A percentile compares a stretch with the other conserved stretches of the same genome.
phyloP scores from a whole-genome alignment of 2,888 invertebrate genomes.

The Lysandra coridon region DNA sequence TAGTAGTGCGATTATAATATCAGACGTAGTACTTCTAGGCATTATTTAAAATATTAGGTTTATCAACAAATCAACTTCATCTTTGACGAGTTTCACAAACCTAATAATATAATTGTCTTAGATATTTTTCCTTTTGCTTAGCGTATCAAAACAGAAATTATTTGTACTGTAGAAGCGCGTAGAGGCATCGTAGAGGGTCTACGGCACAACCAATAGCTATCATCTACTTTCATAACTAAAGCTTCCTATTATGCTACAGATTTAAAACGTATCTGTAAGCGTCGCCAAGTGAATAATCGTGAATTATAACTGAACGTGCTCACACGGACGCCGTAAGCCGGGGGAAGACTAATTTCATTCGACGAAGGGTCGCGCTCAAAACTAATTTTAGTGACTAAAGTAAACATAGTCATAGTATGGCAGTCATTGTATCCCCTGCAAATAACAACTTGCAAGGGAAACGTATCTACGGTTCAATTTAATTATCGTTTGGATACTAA shows the following conservation, averaged over 20 bases:
- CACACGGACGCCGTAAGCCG: slow-evolving; percentile 38
- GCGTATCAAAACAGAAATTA: not conserved
- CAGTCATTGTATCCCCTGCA: slow-evolving; percentile 48
- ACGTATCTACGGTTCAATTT: slow-evolving; percentile 51
- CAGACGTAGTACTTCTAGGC: too few species aligned
- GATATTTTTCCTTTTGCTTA: too few species aligned
- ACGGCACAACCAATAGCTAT: not conserved
- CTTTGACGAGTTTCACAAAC: too few species aligned
- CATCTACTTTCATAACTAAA: not conserved
- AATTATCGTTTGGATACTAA: slow-evolving; percentile 49
- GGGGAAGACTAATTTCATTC: slow-evolving; percentile 61
- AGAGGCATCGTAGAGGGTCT: not conserved
- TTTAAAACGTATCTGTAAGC: not conserved
- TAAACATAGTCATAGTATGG: slow-evolving; percentile 57
- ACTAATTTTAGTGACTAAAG: slow-evolving; percentile 71
- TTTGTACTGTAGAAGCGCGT: not conserved
- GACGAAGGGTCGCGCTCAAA: slow-evolving; percentile 57
- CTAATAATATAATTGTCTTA: too few species aligned
- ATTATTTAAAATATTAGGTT: too few species aligned
- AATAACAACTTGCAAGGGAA: slow-evolving; percentile 46
- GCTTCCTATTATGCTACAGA: not conserved
- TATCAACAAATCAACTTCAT: too few species aligned
- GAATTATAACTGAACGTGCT: slow-evolving; percentile 36
- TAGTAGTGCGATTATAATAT: too few species aligned
- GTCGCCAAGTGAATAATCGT: slow-evolving; percentile 35